These are phyloP conservation scores for Drosophila prolongata DNA, from an alignment of 2,888 invertebrate genomes.

Conservation along the genomic window DNA sequence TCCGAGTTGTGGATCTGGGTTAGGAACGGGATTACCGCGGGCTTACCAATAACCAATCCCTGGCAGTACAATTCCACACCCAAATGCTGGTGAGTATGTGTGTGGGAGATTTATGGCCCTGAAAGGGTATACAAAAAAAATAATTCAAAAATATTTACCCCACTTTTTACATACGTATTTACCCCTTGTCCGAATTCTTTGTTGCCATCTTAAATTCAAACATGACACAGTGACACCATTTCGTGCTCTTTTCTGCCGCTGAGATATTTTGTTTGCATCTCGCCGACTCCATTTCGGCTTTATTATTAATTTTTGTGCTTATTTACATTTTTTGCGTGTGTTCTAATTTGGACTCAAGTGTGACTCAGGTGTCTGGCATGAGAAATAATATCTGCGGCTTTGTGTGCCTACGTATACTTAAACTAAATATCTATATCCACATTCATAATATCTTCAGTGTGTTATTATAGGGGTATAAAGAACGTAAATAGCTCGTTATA, in stretches of 20 bases:
- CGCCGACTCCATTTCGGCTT: constrained; percentile 7
- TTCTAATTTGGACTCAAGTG: constrained; percentile 40
- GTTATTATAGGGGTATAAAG: too few species aligned
- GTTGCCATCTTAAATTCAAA: constrained; percentile 41
- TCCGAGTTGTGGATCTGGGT: background rate
- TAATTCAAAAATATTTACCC: constrained; percentile 10
- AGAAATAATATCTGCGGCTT: too few species aligned
- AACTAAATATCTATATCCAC: too few species aligned
- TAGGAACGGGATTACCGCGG: background rate
- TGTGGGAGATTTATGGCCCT: constrained; percentile 8
- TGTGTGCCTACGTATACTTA: too few species aligned
- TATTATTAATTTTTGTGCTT: constrained; percentile 11
- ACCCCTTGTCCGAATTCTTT: constrained; percentile 6
- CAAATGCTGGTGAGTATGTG: constrained; percentile 13
- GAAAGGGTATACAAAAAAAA: background rate
- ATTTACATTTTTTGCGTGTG: constrained; percentile 31
- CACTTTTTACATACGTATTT: constrained; percentile 2
- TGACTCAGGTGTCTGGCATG: constrained; percentile 52
- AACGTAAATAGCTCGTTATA: too few species aligned
- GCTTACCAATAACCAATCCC: background rate
- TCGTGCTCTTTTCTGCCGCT: constrained; percentile 3
- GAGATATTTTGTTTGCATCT: constrained; percentile 31
- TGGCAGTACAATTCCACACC: background rate
- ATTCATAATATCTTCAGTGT: too few species aligned
- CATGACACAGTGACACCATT: constrained; percentile 65